Evolutionary conservation across 2,113 vertebrate species (phyloP).

Genomic region (Carassius gibelio): DNA sequence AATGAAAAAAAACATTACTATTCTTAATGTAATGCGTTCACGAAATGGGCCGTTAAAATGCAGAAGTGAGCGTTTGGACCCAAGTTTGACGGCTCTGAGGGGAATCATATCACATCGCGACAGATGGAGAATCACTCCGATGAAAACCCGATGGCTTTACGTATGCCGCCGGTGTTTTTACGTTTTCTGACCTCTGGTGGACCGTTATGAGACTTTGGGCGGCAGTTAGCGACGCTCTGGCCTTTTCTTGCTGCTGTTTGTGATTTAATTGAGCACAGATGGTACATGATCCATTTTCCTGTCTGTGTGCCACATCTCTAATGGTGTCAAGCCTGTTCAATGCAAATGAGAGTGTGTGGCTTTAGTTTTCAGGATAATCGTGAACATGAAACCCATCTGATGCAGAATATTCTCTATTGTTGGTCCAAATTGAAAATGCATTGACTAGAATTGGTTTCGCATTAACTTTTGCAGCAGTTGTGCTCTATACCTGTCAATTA

Average conservation of each 20-base stretch:
- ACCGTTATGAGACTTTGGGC: conserved; percentile 44
- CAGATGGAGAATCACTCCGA: conserved; percentile 50
- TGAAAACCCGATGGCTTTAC: background rate
- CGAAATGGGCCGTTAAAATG: background rate
- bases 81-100: conserved; percentile 12
- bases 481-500: background rate
- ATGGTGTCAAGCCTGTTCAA: conserved; percentile 81
- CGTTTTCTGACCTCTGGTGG: conserved; percentile 53
- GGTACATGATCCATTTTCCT: conserved; percentile 86
- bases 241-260: conserved; percentile 45
- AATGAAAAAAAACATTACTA: too few relatives aligned
- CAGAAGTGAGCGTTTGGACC: conserved; percentile 15
- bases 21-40: background rate
- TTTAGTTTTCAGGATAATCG: conserved; percentile 59
- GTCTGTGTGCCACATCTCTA: conserved; percentile 81
- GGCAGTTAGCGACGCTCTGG: background rate
- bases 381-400: conserved; percentile 46
- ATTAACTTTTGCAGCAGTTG: background rate
- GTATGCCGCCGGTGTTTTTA: background rate
- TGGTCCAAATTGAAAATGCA: background rate
- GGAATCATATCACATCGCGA: conserved; percentile 38
- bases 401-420: conserved; percentile 49
- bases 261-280: conserved; percentile 89
- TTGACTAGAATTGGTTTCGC: background rate
- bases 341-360: conserved; percentile 81